phyloP scores from a whole-genome alignment of 2,888 invertebrate genomes.

The Trileptium ribeirensis region DNA sequence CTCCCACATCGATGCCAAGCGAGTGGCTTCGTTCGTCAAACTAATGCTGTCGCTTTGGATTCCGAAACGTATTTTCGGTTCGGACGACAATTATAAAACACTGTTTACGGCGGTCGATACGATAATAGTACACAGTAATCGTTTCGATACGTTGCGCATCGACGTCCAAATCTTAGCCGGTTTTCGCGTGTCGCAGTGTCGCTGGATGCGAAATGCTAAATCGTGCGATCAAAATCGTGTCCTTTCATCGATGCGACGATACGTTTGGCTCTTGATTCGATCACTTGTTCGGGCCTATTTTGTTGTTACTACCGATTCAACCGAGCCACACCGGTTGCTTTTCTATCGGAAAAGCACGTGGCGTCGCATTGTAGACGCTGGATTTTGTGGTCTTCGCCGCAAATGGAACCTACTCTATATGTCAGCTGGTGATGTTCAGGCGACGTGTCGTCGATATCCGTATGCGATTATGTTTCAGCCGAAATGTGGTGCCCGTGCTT shows the following conservation, averaged over 20 bases:
- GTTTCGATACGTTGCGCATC: too few species aligned
- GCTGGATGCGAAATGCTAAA: background rate
- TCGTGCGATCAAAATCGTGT: background rate
- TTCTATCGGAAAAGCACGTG: background rate
- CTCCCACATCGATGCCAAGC: background rate
- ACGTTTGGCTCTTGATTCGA: background rate
- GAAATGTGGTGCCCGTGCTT: background rate
- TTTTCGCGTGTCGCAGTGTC: background rate
- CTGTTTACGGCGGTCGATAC: too few species aligned
- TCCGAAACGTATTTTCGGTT: background rate
- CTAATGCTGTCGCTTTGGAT: background rate
- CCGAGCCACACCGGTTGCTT: background rate
- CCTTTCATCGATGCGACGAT: background rate
- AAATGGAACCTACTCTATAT: background rate
- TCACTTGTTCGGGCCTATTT: background rate
- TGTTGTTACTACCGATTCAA: background rate
- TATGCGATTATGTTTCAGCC: background rate
- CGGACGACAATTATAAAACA: too few species aligned
- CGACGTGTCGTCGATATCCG: background rate
- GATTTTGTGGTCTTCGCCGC: background rate
- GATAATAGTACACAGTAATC: too few species aligned
- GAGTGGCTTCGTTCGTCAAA: background rate
- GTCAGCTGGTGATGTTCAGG: background rate
- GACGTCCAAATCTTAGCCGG: background rate
- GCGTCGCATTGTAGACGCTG: background rate